Percentiles rank a stretch among this genome's conserved stretches.
Evolutionary conservation across 2,888 invertebrate species (phyloP).

Genomic region (Chromoteleia sp.): DNA sequence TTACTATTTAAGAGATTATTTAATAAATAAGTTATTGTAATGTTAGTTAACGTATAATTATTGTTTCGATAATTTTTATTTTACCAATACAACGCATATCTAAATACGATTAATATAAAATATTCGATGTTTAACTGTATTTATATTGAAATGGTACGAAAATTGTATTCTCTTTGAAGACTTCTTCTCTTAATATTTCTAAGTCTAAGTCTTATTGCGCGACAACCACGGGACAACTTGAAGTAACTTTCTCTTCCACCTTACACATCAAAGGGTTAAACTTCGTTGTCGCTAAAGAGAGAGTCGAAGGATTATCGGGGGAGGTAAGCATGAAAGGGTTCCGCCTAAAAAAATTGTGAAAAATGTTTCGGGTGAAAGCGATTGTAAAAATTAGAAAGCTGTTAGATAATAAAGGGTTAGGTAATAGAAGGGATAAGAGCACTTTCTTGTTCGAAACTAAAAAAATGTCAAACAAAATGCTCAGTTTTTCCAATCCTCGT

Average conservation of each 20-base stretch:
- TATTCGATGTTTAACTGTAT: conserved; percentile 4
- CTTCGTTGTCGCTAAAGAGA: conserved; percentile 46
- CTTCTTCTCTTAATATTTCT: conserved; percentile 64
- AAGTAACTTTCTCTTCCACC: conserved; percentile 77
- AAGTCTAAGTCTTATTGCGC: conserved; percentile 69
- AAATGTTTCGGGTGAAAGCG: conserved; percentile 77
- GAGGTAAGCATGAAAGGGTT: conserved; percentile 60
- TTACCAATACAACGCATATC: neutral
- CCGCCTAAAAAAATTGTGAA: conserved; percentile 42
- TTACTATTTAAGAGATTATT: too few relatives aligned
- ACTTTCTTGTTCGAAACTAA: conserved; percentile 55
- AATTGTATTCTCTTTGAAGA: conserved; percentile 35
- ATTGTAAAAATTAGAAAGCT: conserved; percentile 79
- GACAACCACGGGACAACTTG: conserved; percentile 57
- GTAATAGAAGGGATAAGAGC: conserved; percentile 77
- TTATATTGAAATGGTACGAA: conserved; percentile 45
- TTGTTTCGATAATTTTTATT: too few relatives aligned
- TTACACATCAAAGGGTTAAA: conserved; percentile 78
- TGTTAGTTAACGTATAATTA: too few relatives aligned
- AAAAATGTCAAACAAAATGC: conserved; percentile 11
- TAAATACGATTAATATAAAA: conserved; percentile 1
- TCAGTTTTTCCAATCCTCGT: conserved; percentile 72
- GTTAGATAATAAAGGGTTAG: conserved; percentile 73
- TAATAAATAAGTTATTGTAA: too few relatives aligned
- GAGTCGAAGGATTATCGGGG: conserved; percentile 48